These are phyloP conservation scores for Odontothrips loti DNA, from an alignment of 2,888 invertebrate genomes.

Conservation along the genomic window DNA sequence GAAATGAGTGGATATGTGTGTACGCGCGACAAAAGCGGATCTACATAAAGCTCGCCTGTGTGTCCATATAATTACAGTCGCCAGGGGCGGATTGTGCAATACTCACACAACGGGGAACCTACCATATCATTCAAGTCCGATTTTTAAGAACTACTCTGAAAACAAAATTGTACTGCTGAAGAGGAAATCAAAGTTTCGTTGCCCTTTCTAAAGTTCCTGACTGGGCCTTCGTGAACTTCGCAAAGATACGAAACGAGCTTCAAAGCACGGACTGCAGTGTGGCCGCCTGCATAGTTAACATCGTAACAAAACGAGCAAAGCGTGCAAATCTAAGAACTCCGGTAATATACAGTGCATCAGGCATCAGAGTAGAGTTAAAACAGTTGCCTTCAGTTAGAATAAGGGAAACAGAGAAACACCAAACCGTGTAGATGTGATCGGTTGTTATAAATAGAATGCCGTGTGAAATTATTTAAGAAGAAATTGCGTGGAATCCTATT, in stretches of 20 bases:
- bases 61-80: neutral
- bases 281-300: neutral
- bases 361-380: neutral
- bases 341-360: conserved; percentile 13
- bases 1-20: neutral
- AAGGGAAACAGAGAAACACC: neutral
- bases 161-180: no score
- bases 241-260: no score
- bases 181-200: no score
- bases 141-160: no score
- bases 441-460: neutral
- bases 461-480: neutral
- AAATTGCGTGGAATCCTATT: neutral
- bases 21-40: neutral
- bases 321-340: neutral
- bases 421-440: conserved; percentile 11
- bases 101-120: no score
- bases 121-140: no score
- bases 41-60: neutral
- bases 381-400: neutral
- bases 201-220: no score
- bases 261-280: conserved; percentile 5
- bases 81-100: no score
- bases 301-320: conserved; percentile 3
- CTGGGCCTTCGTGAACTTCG: no score